phyloP scores from a whole-genome alignment of 30 jellyfish, hydroid and myxozoan genomes.

The Cassiopea xamachana region DNA sequence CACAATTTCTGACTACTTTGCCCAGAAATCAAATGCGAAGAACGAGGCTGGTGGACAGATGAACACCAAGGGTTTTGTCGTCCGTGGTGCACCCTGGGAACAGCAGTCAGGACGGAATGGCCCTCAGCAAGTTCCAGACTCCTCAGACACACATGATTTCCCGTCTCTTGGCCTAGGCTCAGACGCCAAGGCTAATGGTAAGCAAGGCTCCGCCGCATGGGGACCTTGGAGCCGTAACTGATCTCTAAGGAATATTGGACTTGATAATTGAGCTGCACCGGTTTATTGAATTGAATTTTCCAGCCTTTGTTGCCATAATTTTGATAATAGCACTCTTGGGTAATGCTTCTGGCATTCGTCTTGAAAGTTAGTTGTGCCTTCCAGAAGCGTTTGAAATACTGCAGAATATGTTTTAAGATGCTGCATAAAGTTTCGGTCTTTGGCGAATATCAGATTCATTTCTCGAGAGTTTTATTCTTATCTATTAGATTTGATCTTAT shows the following conservation, averaged over 20 bases:
- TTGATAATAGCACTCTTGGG: conserved; percentile 50
- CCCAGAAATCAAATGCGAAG: conserved; percentile 58
- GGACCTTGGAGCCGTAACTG: conserved; percentile 90
- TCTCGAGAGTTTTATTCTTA: neutral
- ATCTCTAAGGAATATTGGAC: neutral
- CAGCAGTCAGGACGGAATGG: conserved; percentile 31
- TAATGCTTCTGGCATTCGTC: conserved; percentile 24
- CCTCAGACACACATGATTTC: conserved; percentile 77
- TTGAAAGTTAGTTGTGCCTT: neutral
- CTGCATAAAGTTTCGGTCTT: no score
- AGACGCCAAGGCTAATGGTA: conserved; percentile 25
- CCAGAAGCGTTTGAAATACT: no score
- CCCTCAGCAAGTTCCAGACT: conserved; percentile 81
- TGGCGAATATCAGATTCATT: conserved; percentile 7
- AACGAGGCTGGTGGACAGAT: conserved; percentile 26
- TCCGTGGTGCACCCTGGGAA: conserved; percentile 96
- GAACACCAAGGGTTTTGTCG: conserved; percentile 84
- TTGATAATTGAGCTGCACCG: neutral
- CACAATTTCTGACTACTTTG: conserved; percentile 73
- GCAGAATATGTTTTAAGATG: no score
- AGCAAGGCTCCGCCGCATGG: conserved; percentile 85
- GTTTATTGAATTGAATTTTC: conserved; percentile 3
- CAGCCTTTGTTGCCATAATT: conserved; percentile 24
- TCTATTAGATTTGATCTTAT: conserved; percentile 25
- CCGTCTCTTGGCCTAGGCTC: conserved; percentile 83